Conservation (phyloP, 2,888 invertebrate species). For the Drosophila barbarae region DNA sequence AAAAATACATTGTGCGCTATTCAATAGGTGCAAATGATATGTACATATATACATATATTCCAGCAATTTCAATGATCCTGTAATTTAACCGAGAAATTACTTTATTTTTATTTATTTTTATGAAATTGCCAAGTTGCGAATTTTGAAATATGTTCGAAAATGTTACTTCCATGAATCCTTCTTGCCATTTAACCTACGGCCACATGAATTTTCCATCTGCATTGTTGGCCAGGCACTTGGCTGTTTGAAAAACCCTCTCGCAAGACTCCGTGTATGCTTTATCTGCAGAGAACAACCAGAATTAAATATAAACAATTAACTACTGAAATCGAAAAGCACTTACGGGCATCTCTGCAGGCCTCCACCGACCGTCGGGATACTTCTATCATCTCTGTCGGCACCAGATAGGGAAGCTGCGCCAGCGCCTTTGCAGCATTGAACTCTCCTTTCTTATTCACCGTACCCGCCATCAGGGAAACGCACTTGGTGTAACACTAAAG, state of each 20-base stretch:
- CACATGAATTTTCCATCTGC: slow-evolving; percentile 13
- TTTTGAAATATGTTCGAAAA: not conserved
- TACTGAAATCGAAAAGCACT: not conserved
- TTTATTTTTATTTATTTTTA: not conserved
- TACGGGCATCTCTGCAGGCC: slow-evolving; percentile 20
- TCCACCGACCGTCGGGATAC: not conserved
- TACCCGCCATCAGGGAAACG: slow-evolving; percentile 20
- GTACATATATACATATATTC: no score
- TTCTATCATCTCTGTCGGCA: slow-evolving; percentile 12
- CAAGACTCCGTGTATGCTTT: slow-evolving; percentile 15
- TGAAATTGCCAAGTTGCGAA: not conserved
- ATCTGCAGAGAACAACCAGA: not conserved
- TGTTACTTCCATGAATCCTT: not conserved
- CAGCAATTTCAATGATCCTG: no score
- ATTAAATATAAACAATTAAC: no score
- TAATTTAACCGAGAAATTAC: not conserved
- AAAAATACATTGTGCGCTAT: no score
- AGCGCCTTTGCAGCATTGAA: slow-evolving; percentile 20
- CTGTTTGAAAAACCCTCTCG: slow-evolving; percentile 20
- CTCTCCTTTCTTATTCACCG: slow-evolving; percentile 19
- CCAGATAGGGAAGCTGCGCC: slow-evolving; percentile 6
- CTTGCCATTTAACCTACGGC: not conserved
- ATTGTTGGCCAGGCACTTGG: slow-evolving; percentile 14
- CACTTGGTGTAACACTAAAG: slow-evolving; percentile 13
- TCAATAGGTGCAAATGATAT: no score